Evolutionary conservation across 35 echinoderm and acorn worm genomes (phyloP).

Genomic region (Diadema setosum): DNA sequence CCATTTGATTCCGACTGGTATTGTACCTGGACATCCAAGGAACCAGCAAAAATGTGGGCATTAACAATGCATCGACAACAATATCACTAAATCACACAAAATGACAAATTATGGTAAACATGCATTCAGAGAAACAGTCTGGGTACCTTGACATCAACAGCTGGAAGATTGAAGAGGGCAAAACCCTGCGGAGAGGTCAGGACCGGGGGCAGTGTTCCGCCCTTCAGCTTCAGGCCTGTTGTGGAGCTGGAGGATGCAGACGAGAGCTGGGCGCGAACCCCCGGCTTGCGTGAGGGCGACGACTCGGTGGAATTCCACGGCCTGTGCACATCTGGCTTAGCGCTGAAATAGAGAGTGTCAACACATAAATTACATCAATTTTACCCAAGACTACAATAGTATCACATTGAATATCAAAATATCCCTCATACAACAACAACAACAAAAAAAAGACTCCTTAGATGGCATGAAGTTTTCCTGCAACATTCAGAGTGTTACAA

Average conservation of each 20-base stretch:
- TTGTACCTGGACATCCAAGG: slow-evolving; percentile 6
- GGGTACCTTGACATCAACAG: slow-evolving; percentile 63
- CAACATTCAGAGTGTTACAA: too few species aligned
- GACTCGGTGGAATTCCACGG: slow-evolving; percentile 16
- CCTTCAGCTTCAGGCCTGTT: neutral
- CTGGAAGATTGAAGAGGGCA: slow-evolving; percentile 46
- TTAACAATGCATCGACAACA: too few species aligned
- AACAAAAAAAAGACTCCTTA: too few species aligned
- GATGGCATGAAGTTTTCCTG: too few species aligned
- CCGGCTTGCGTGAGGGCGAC: neutral
- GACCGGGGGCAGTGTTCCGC: neutral
- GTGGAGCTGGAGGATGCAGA: neutral
- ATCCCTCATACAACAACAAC: too few species aligned
- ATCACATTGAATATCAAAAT: too few species aligned
- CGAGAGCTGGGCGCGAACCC: neutral
- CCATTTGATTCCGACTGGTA: neutral
- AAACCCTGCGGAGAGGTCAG: neutral
- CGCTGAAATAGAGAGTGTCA: too few species aligned
- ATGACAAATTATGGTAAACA: neutral
- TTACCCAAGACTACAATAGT: too few species aligned
- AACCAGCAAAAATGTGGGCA: too few species aligned
- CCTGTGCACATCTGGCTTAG: neutral
- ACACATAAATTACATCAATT: too few species aligned
- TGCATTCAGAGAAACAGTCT: neutral
- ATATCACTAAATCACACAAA: too few species aligned